These are phyloP conservation scores for Aphelenchoides bicaudatus DNA, from an alignment of 2,888 invertebrate species.

Conservation along the genomic window DNA sequence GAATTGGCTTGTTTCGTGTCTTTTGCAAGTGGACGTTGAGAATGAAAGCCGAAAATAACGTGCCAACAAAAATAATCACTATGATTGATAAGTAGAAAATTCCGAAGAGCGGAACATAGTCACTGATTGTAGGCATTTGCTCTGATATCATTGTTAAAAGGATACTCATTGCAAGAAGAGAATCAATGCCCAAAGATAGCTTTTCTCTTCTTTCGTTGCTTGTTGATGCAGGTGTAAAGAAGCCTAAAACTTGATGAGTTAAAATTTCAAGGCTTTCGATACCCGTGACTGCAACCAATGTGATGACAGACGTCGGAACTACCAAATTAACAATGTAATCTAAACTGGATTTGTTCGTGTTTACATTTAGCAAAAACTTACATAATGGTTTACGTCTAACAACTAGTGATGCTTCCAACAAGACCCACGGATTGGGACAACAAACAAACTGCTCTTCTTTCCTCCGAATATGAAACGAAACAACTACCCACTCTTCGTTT, in stretches of 20 bases:
- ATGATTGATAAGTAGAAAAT: conserved; percentile 56
- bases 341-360: conserved; percentile 1
- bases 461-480: conserved; percentile 50
- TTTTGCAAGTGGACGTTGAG: conserved; percentile 59
- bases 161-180: conserved; percentile 63
- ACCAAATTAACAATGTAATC: conserved; percentile 39
- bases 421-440: conserved; percentile 58
- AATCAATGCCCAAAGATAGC: conserved; percentile 57
- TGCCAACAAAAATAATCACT: conserved; percentile 58
- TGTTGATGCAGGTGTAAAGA: conserved; percentile 63
- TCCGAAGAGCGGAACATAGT: conserved; percentile 57
- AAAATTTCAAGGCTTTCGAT: no score
- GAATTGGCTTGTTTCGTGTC: conserved; percentile 53
- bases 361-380: conserved; percentile 32
- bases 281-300: conserved; percentile 61
- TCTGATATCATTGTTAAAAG: conserved; percentile 64
- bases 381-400: conserved; percentile 56
- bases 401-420: conserved; percentile 53
- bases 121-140: conserved; percentile 64
- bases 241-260: no score
- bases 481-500: conserved; percentile 59
- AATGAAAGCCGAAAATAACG: conserved; percentile 59
- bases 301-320: conserved; percentile 62
- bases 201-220: conserved; percentile 61
- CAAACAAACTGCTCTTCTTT: conserved; percentile 57